phyloP scores from a whole-genome alignment of 2,888 invertebrate species.

The Gnatocerus cornutus region DNA sequence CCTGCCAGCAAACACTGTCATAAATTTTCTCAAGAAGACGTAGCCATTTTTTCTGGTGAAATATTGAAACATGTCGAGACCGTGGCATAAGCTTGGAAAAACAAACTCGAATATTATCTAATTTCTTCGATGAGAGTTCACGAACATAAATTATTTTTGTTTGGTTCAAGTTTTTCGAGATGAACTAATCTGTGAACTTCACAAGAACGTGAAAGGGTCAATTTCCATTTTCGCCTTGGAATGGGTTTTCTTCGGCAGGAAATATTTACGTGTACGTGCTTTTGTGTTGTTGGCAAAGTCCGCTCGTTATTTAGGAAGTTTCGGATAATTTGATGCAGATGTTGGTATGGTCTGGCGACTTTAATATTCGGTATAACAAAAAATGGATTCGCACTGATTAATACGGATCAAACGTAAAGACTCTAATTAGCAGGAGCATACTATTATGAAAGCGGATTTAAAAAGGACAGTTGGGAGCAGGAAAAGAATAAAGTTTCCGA shows the following conservation, averaged over 20 bases:
- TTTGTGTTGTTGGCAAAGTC: slow-evolving; percentile 6
- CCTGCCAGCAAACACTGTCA: slow-evolving; percentile 22
- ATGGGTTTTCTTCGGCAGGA: not conserved
- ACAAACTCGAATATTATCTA: slow-evolving; percentile 28
- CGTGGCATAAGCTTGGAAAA: slow-evolving; percentile 23
- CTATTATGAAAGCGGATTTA: too few species aligned
- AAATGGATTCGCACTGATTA: too few species aligned
- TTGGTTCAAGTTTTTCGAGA: slow-evolving; percentile 9
- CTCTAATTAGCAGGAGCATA: too few species aligned
- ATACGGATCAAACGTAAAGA: too few species aligned
- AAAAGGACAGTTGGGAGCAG: too few species aligned
- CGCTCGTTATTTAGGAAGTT: not conserved
- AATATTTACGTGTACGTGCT: slow-evolving; percentile 6
- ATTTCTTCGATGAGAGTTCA: not conserved
- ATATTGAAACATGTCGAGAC: slow-evolving; percentile 27
- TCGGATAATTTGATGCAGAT: slow-evolving; percentile 4
- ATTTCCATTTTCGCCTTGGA: too few species aligned
- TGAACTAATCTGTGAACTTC: not conserved
- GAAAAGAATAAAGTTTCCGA: too few species aligned
- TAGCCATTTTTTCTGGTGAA: slow-evolving; percentile 17
- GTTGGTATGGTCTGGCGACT: not conserved
- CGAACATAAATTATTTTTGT: slow-evolving; percentile 16
- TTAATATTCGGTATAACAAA: not conserved
- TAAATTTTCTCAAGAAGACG: slow-evolving; percentile 17
- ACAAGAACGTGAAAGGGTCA: too few species aligned